Percentiles rank a stretch among this genome's conserved stretches.
phyloP scores from a whole-genome alignment of 2,113 vertebrate genomes.

The Hippolais icterina region DNA sequence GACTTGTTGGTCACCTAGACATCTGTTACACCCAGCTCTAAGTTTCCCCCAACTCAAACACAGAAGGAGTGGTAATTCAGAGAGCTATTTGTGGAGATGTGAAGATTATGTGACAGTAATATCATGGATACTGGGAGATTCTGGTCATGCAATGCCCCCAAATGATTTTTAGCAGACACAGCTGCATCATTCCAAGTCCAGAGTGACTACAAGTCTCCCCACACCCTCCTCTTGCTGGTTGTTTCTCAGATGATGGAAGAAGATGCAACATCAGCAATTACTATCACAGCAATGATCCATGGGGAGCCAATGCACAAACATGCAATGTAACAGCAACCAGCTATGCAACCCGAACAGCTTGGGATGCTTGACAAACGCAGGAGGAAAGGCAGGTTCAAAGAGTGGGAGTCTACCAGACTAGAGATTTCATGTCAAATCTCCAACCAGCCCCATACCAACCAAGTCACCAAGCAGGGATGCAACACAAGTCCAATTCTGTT shows the following conservation, averaged over 20 bases:
- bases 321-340: neutral
- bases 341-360: neutral
- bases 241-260: neutral
- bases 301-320: neutral
- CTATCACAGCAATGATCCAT: neutral
- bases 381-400: neutral
- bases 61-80: neutral
- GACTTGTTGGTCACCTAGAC: neutral
- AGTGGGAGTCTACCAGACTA: neutral
- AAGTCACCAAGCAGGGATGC: neutral
- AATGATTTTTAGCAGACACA: neutral
- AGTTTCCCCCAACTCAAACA: accelerated
- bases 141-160: neutral
- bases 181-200: neutral
- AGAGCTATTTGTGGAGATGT: neutral
- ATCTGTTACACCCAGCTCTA: neutral
- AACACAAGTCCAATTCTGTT: accelerated
- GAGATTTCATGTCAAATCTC: neutral
- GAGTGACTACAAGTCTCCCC: accelerated
- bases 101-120: neutral
- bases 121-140: neutral
- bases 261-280: neutral
- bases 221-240: accelerated
- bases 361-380: neutral
- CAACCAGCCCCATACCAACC: neutral